phyloP scores from a whole-genome alignment of 1,140 invertebrate genomes.

The Potamilus streckersoni region DNA sequence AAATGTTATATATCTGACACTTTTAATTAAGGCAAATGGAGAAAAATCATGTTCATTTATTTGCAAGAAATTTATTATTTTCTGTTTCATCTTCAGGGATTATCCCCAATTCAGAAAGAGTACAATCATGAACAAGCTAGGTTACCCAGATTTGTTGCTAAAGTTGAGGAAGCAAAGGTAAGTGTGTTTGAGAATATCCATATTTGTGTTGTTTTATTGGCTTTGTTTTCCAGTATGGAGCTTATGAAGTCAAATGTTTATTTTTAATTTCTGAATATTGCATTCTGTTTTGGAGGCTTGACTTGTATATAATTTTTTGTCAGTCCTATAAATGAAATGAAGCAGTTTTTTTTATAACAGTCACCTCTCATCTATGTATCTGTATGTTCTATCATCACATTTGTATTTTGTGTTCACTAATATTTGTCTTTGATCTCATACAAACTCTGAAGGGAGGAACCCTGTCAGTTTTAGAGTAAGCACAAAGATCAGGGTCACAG shows the following conservation, averaged over 20 bases:
- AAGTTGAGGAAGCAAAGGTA: slow-evolving; percentile 59
- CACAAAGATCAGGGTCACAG: too few relatives aligned
- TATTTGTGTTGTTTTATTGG: not conserved
- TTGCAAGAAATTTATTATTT: not conserved
- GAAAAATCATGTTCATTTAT: not conserved
- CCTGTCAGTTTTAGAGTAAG: too few relatives aligned
- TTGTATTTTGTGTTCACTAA: too few relatives aligned
- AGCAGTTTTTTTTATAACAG: not conserved
- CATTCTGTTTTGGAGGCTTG: not conserved
- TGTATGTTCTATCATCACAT: too few relatives aligned
- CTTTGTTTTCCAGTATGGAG: not conserved
- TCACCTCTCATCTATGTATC: too few relatives aligned
- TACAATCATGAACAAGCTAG: slow-evolving; percentile 48
- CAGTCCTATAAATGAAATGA: not conserved
- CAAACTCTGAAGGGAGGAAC: too few relatives aligned
- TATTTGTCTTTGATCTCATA: too few relatives aligned
- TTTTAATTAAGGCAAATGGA: too few relatives aligned
- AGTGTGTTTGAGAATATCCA: slow-evolving; percentile 8
- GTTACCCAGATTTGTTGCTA: slow-evolving; percentile 58
- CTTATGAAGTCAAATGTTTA: not conserved
- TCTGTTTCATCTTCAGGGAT: slow-evolving; percentile 34
- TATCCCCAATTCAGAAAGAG: slow-evolving; percentile 57
- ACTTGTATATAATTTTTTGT: not conserved
- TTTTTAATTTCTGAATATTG: not conserved
- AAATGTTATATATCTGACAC: too few relatives aligned